Conservation (phyloP, 1,140 invertebrate species). For the Atta colombica region DNA sequence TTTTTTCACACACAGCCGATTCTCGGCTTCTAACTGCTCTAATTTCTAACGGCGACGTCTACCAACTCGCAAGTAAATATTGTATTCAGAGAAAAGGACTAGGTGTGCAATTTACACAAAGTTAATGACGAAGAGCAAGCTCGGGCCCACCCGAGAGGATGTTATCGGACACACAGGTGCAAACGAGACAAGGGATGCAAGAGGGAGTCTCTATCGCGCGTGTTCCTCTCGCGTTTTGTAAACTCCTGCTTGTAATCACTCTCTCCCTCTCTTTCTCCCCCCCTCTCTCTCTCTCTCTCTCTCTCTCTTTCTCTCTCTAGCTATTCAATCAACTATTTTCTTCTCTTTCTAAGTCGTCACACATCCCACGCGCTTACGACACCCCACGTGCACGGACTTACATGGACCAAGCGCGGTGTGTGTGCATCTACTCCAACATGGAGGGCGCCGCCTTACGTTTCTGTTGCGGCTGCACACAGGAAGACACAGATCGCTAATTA, state of each 20-base stretch:
- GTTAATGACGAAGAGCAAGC: slow-evolving; percentile 71
- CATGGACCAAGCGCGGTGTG: slow-evolving; percentile 85
- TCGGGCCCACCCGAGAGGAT: slow-evolving; percentile 9
- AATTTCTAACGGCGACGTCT: slow-evolving; percentile 8
- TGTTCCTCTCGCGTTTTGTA: slow-evolving; percentile 45
- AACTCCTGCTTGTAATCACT: background rate
- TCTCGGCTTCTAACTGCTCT: background rate
- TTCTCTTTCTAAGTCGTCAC: slow-evolving; percentile 40
- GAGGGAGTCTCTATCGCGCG: slow-evolving; percentile 59
- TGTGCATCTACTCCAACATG: slow-evolving; percentile 81
- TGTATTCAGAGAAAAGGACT: slow-evolving; percentile 29
- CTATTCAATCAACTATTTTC: slow-evolving; percentile 5
- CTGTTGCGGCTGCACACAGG: slow-evolving; percentile 84
- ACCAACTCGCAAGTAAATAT: background rate
- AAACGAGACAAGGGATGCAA: slow-evolving; percentile 61
- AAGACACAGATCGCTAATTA: slow-evolving; percentile 80
- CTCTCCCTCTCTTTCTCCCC: background rate
- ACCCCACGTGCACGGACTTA: slow-evolving; percentile 84
- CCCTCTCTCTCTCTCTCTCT: background rate
- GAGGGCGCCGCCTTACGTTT: slow-evolving; percentile 84
- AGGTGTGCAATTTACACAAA: slow-evolving; percentile 62
- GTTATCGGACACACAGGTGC: slow-evolving; percentile 70
- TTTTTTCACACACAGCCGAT: background rate
- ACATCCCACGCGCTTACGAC: slow-evolving; percentile 65
- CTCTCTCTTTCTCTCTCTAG: slow-evolving; percentile 30